Evolutionary conservation across 2,113 vertebrate genomes (phyloP).

Genomic region (Cottus gobio): DNA sequence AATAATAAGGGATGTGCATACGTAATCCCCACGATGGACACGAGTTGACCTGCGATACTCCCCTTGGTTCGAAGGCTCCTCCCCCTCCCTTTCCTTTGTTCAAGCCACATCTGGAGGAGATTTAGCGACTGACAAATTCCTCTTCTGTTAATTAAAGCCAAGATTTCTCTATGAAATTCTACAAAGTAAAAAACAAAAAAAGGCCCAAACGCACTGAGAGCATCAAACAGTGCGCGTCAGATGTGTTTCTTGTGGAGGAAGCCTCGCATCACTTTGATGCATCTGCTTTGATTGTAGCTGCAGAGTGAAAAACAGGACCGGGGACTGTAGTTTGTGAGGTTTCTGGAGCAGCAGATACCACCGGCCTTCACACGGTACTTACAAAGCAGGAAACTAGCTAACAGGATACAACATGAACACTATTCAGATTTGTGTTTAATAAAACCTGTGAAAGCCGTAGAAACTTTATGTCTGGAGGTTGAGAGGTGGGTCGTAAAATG

Average conservation of each 20-base stretch:
- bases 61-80: not conserved
- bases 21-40: conserved; percentile 5
- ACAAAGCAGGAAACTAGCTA: not conserved
- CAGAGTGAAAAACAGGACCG: conserved; percentile 25
- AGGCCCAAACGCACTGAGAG: conserved; percentile 38
- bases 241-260: conserved; percentile 37
- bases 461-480: conserved; percentile 12
- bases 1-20: not conserved
- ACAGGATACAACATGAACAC: not conserved
- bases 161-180: conserved; percentile 22
- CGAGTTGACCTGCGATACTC: not conserved
- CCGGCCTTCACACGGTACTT: not conserved
- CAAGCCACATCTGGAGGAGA: not conserved
- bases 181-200: conserved; percentile 19
- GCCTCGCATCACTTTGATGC: conserved; percentile 33
- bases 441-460: conserved; percentile 9
- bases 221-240: conserved; percentile 11
- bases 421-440: not conserved
- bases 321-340: conserved; percentile 23
- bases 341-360: conserved; percentile 29
- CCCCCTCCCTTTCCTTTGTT: not conserved
- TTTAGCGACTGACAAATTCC: not conserved
- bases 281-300: conserved; percentile 50
- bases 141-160: conserved; percentile 21
- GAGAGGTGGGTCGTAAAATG: conserved; percentile 31